Percentiles rank a stretch among this genome's conserved stretches.
Evolutionary conservation across 2,797 vertebrate genomes (phyloP).

Genomic region (Trichosurus vulpecula): DNA sequence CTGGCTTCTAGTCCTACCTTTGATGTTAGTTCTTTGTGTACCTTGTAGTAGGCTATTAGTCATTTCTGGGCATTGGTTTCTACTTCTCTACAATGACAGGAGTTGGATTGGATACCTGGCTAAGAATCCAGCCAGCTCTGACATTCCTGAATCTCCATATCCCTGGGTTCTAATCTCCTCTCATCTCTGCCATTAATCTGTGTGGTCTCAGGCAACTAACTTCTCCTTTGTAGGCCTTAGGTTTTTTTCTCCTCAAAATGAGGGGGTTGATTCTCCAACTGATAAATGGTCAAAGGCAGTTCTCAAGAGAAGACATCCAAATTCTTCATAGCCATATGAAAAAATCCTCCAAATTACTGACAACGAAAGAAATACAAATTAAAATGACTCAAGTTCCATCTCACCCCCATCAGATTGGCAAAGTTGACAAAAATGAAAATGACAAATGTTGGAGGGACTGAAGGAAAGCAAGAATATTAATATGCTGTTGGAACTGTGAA

Average conservation of each 20-base stretch:
- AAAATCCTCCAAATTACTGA: neutral
- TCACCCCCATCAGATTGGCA: neutral
- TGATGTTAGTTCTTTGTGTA: neutral
- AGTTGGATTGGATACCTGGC: neutral
- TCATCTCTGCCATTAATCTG: neutral
- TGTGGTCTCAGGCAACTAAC: neutral
- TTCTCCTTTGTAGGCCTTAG: neutral
- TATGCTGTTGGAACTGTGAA: neutral
- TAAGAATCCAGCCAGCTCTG: neutral
- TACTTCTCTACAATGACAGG: neutral
- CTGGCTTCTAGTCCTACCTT: neutral
- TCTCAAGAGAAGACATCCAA: neutral
- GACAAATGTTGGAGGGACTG: neutral
- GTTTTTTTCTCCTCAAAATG: neutral
- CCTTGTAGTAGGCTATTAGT: neutral
- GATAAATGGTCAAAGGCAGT: neutral
- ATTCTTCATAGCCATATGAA: neutral
- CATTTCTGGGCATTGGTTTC: neutral
- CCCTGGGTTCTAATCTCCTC: neutral
- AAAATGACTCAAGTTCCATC: neutral
- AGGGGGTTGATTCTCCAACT: neutral
- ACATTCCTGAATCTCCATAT: neutral
- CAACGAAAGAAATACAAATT: neutral
- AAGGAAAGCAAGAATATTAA: neutral
- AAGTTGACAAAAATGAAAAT: neutral